Base-by-base conservation (phyloP, 2,888 invertebrate genomes). In the Periphyllus acericola region DNA sequence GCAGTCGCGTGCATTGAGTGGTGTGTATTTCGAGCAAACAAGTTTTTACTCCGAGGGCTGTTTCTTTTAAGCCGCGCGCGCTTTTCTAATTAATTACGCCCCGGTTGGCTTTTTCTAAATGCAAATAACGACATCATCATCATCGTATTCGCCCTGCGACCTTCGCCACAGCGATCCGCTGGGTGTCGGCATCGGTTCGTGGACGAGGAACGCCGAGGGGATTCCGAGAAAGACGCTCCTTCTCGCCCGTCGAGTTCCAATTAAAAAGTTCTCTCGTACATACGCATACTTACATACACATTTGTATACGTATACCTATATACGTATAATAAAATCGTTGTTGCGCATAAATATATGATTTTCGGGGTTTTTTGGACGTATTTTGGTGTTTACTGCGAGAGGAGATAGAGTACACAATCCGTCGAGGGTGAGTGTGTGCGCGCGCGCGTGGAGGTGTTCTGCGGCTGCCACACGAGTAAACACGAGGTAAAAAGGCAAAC, bases 11-110 rank as follows among this genome's bases (percentile, higher is more conserved):
- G n/a, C 60, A n/a, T 29, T 6, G 17, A 80, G 60, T 82, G 29
- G 82, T 76, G 46, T 79, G 46, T 85, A 34, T 34, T 25, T 34
- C 55, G 80, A 81, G 32, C 32, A 81, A 87, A 87, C 87, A 81
- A 81, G 87, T 86, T 86, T 80, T 81, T 81, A 40, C 76, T 84
- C 40, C 29, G 55, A 79, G 79, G 52, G 86, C 72, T 72, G 79
- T 60, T 86, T 60, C 80, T 86, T 80, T 86, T 66, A 75, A 66
- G 83, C 83, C 66, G 0, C 74, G 21, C 32, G 68, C 68, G 74
- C 79, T 87, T 74, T 87, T 60, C 80, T 87, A 87, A 87, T 87
- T 87, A 87, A 87, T 80, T 81, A 87, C 81, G 87, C 87, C 29
- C 32, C 81, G 46, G 74, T 87, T 55, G 74, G 74, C 81, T 46